phyloP scores from a whole-genome alignment of 2,797 vertebrate genomes.

The Melanotaenia parkinsoni region DNA sequence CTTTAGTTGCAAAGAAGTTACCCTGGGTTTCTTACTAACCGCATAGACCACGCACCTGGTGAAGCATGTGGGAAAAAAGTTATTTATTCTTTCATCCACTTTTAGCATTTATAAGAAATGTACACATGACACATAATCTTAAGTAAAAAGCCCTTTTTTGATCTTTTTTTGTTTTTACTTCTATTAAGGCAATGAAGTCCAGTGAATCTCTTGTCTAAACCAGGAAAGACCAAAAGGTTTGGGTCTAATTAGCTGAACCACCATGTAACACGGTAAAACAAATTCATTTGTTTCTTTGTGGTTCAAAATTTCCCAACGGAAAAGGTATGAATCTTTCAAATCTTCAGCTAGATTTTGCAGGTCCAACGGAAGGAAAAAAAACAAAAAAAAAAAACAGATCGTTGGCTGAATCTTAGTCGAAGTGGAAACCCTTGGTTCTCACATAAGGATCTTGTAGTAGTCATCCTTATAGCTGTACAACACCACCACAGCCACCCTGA shows the following conservation, averaged over 20 bases:
- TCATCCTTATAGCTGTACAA: slow-evolving; percentile 96
- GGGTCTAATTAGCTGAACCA: slow-evolving; percentile 18
- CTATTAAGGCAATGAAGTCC: slow-evolving; percentile 65
- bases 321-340: slow-evolving; percentile 16
- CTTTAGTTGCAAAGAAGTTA: not conserved
- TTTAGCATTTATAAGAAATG: slow-evolving; percentile 38
- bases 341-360: slow-evolving; percentile 16
- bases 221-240: slow-evolving; percentile 36
- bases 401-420: slow-evolving; percentile 2
- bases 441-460: slow-evolving; percentile 94
- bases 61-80: slow-evolving; percentile 41
- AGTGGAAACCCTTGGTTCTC: slow-evolving; percentile 47
- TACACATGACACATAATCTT: slow-evolving; percentile 30
- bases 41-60: not conserved
- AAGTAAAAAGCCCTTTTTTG: slow-evolving; percentile 51
- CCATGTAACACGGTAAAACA: slow-evolving; percentile 29
- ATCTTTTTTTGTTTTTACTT: slow-evolving; percentile 9
- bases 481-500: slow-evolving; percentile 90
- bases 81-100: slow-evolving; percentile 61
- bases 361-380: slow-evolving; percentile 15
- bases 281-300: slow-evolving; percentile 30
- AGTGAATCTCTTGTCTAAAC: slow-evolving; percentile 15
- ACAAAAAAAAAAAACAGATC: not conserved
- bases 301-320: slow-evolving; percentile 23
- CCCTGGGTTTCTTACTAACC: not conserved